Evolutionary conservation across 2,888 invertebrate genomes (phyloP), one percentile per base, ranked within the genome.

Genomic region (Hirtodrosophila alboralis): DNA sequence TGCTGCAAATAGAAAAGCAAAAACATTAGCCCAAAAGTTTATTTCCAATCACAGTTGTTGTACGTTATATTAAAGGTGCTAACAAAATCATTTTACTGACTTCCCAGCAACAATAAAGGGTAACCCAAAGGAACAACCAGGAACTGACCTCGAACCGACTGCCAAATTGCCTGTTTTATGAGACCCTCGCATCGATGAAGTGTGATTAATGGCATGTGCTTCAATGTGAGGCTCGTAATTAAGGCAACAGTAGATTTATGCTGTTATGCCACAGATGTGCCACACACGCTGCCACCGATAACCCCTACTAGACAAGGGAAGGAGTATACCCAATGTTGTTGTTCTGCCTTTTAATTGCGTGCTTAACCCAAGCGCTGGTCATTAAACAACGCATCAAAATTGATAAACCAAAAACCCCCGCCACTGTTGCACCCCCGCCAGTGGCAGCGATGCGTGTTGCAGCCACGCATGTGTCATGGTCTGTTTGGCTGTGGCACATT

Each of bases 121-220:
- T 38, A 14, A 37, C 31, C 10, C 13, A 23, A 23, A 6, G n/a
- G n/a, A 6, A 23, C 23, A 2, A 1, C 3, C 6, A 23, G 10
- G 18, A 37, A 21, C 21, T 12, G 37, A 8, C 21, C 3, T 10
- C 2, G 10, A 36, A 40, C 33, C 30, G 28, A 10, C 36, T 45
- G 12, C 47, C 54, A 70, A 81, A 73, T 78, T 73, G 73, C 57
- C 45, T 73, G 67, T 68, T 79, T 79, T 79, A 79, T 79, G 71
- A 57, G 64, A 26, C 74, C 43, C 60, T 58, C 52, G 70, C 75
- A 81, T 79, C 79, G 83, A 79, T 79, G 83, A 83, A 78, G 83
- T 79, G 75, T 68, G 83, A 79, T 81, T 81, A 81, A 79, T 79
- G 83, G 70, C 61, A 60, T 83, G 60, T 70, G n/a, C n/a, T 81